Evolutionary conservation across 2,888 invertebrate genomes (phyloP).

Genomic region (Carcina quercana): DNA sequence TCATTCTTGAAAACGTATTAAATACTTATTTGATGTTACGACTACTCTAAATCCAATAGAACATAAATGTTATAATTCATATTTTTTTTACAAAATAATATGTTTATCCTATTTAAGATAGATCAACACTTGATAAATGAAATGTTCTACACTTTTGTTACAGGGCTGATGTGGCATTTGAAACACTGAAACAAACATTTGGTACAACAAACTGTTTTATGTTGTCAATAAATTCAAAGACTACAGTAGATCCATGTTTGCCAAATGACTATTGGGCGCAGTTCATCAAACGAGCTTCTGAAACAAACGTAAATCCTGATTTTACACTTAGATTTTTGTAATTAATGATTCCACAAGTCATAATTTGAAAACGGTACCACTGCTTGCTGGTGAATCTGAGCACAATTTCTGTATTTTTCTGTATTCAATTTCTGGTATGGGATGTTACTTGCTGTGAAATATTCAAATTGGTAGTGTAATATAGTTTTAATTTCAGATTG

Average conservation of each 20-base stretch:
- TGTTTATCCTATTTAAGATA: too few species aligned
- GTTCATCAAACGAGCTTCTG: slow-evolving; percentile 78
- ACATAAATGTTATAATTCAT: too few species aligned
- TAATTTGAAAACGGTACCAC: not conserved
- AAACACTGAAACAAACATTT: slow-evolving; percentile 89
- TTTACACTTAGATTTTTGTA: slow-evolving; percentile 1
- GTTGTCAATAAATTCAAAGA: slow-evolving; percentile 90
- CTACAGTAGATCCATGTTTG: slow-evolving; percentile 69
- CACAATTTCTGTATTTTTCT: too few species aligned
- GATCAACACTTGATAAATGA: too few species aligned
- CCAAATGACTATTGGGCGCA: slow-evolving; percentile 89
- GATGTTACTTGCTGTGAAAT: not conserved
- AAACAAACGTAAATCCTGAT: slow-evolving; percentile 47
- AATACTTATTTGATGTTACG: too few species aligned
- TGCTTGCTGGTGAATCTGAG: too few species aligned
- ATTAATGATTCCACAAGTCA: slow-evolving; percentile 34
- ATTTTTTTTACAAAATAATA: too few species aligned
- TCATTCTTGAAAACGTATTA: too few species aligned
- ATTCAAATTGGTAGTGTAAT: not conserved
- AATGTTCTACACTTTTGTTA: too few species aligned
- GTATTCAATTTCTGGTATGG: too few species aligned
- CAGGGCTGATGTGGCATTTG: slow-evolving; percentile 89
- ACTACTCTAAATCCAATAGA: too few species aligned
- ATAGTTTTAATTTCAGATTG: slow-evolving; percentile 33
- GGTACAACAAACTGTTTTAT: slow-evolving; percentile 92